Conservation (phyloP, 2,888 invertebrate genomes). For the Polia nebulosa region DNA sequence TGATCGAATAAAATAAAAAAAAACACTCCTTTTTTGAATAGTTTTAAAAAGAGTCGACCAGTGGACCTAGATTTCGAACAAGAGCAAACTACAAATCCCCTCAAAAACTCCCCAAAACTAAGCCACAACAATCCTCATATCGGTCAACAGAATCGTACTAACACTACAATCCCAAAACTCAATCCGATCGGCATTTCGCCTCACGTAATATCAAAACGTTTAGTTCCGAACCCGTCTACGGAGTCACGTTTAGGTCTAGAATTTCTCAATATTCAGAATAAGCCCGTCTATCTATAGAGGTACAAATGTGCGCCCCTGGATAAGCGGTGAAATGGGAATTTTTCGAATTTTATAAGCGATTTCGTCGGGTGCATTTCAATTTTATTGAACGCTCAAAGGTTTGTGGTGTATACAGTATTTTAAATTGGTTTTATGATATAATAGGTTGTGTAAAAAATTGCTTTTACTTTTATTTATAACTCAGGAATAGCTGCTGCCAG, state of each 20-base stretch:
- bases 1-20: too few species aligned
- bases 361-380: slow-evolving; percentile 74
- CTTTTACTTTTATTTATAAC: background rate
- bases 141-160: slow-evolving; percentile 20
- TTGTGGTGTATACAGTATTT: slow-evolving; percentile 66
- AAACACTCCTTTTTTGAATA: too few species aligned
- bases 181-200: slow-evolving; percentile 54
- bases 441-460: background rate
- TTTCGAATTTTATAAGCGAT: slow-evolving; percentile 74
- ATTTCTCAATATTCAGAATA: slow-evolving; percentile 81
- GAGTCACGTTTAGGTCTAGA: slow-evolving; percentile 79
- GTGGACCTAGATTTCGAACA: background rate
- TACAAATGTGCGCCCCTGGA: slow-evolving; percentile 54
- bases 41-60: too few species aligned
- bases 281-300: slow-evolving; percentile 59
- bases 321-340: slow-evolving; percentile 69
- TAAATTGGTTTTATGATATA: slow-evolving; percentile 48
- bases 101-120: background rate
- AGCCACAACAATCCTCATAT: slow-evolving; percentile 8
- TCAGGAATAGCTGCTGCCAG: too few species aligned
- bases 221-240: slow-evolving; percentile 61
- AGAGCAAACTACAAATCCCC: background rate
- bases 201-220: slow-evolving; percentile 67
- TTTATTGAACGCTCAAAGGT: slow-evolving; percentile 68
- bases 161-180: slow-evolving; percentile 22